Base-by-base conservation (phyloP, 2,888 invertebrate species). In the Ischnura elegans region DNA sequence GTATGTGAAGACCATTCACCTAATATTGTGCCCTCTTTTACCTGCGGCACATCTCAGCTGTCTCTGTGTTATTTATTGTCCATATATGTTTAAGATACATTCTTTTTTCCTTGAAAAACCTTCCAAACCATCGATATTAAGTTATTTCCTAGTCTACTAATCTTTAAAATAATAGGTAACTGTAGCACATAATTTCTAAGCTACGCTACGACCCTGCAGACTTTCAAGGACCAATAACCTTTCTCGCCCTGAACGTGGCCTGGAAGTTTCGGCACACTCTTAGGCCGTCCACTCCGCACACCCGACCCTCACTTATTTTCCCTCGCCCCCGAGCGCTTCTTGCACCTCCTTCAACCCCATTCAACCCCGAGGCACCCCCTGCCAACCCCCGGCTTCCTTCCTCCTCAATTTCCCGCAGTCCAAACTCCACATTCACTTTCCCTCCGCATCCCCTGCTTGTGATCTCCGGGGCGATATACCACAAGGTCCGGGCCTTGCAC, bases 401-500 rank as follows among this genome's bases (percentile, higher is more conserved):
- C 76, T 76, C 76, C 76, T 76, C 76, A 76, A 76, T 76, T 76
- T 76, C 76, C 76, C 21, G 76, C 76, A 13, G 76, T 36, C 76
- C 76, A 76, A 21, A 29, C 36, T 36, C 76, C 13, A 13, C 51
- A 76, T 76, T 76, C 76, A 76, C 76, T 76, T 76, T 36, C 76
- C 76, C 76, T 76, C 76, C 76, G 25, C 76, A 2, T 51, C 8
- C 51, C 51, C 51, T n/a, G 10, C 76, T 8, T 76, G 76, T 36
- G 76, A 76, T 76, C 76, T 76, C 76, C 36, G 0, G 76, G 36
- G 76, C 29, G 76, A 76, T 76, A n/a, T 29, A 76, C 76, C 76
- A 36, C 76, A 36, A n/a, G n/a, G n/a, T n/a, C 4, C 61, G 16
- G 19, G 16, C 61, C n/a, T 13, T 42, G 16, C 86, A 16, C 43